These are phyloP conservation scores for Muscidifurax raptorellus DNA, from an alignment of 1,140 invertebrate genomes.

Conservation along the genomic window DNA sequence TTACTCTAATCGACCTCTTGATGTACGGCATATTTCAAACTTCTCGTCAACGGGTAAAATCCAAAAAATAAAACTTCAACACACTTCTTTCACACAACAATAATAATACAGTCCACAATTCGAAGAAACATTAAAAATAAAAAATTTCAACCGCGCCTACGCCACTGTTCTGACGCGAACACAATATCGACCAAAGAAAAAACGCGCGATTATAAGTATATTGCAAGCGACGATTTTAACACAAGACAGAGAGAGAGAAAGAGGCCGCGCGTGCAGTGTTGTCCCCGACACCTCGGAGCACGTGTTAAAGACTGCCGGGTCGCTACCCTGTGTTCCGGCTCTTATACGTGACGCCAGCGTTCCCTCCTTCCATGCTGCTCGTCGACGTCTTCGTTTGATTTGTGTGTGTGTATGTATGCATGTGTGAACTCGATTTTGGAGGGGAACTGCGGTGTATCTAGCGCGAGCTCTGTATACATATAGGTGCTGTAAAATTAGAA, in stretches of 20 bases:
- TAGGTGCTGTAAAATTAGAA: neutral
- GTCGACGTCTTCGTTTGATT: neutral
- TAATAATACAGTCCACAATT: no score
- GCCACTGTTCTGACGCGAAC: neutral
- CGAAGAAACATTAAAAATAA: neutral
- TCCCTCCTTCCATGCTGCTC: neutral
- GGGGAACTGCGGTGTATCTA: neutral
- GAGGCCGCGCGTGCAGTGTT: neutral
- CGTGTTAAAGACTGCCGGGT: slow-evolving; percentile 62
- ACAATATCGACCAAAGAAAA: neutral
- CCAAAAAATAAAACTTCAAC: no score
- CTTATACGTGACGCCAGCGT: slow-evolving; percentile 52
- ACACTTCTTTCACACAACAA: no score
- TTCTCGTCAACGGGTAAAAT: slow-evolving; percentile 1
- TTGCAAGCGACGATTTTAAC: neutral
- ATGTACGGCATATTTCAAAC: slow-evolving; percentile 13
- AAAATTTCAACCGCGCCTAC: neutral
- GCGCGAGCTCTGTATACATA: neutral
- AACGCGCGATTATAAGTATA: no score
- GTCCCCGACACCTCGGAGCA: slow-evolving; percentile 45
- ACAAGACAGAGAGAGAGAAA: neutral
- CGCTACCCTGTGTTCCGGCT: slow-evolving; percentile 58
- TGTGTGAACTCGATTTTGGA: neutral
- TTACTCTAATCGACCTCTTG: slow-evolving; percentile 27
- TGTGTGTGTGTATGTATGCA: neutral